Evolutionary conservation across 2,797 vertebrate species (phyloP).

Genomic region (Octomys mimax): DNA sequence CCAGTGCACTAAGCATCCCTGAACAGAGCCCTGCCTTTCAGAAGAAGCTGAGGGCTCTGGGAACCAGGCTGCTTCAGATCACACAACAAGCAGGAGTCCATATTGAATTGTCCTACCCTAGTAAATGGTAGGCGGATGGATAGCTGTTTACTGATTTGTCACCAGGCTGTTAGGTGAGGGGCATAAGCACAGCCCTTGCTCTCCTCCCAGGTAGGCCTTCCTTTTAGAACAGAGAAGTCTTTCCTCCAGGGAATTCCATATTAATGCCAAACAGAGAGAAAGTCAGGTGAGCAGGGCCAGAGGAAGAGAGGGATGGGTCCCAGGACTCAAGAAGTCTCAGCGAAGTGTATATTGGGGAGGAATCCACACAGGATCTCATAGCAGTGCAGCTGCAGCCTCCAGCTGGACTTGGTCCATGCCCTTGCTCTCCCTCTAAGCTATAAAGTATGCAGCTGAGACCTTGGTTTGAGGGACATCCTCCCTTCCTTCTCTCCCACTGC

Average conservation of each 20-base stretch:
- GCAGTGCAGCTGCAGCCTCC: background rate
- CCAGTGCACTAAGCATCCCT: background rate
- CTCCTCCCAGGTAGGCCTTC: background rate
- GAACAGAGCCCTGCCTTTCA: background rate
- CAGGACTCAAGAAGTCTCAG: background rate
- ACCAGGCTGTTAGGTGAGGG: background rate
- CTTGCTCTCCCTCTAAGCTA: background rate
- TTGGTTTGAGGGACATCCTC: background rate
- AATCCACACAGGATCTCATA: background rate
- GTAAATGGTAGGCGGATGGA: background rate
- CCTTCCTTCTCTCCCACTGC: conserved; percentile 5
- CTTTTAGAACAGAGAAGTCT: background rate
- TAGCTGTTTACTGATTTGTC: background rate
- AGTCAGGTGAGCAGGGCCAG: too few relatives aligned
- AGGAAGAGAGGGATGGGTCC: background rate
- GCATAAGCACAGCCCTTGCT: background rate
- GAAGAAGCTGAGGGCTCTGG: background rate
- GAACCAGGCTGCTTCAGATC: background rate
- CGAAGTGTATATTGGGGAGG: fast-evolving
- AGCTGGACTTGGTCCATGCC: fast-evolving
- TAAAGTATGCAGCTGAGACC: too few relatives aligned
- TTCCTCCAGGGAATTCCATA: background rate
- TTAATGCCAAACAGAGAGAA: background rate
- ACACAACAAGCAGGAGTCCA: fast-evolving
- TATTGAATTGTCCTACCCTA: background rate